phyloP scores from a whole-genome alignment of 1,140 invertebrate genomes.

The Rhynchophorus ferrugineus region DNA sequence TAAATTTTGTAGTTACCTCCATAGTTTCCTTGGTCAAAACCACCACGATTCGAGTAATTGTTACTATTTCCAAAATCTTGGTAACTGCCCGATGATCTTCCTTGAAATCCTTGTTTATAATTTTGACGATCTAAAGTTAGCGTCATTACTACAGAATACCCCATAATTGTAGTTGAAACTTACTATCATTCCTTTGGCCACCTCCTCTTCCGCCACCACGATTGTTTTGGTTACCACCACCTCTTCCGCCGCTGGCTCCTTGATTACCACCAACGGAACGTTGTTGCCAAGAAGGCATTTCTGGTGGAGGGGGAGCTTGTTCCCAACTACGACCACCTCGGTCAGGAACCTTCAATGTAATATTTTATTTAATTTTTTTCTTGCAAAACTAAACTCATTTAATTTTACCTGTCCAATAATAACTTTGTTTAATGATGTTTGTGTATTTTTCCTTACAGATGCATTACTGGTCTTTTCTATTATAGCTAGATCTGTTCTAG shows the following conservation, averaged over 20 bases:
- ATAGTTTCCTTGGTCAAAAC: slow-evolving; percentile 7
- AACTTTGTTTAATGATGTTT: slow-evolving; percentile 75
- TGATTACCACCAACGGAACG: slow-evolving; percentile 31
- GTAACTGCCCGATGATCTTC: slow-evolving; percentile 1
- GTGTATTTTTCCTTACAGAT: slow-evolving; percentile 69
- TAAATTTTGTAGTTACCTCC: background rate
- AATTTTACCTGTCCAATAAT: slow-evolving; percentile 65
- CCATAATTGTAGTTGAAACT: background rate
- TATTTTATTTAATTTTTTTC: background rate
- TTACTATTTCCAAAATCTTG: slow-evolving; percentile 1
- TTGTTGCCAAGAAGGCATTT: slow-evolving; percentile 91
- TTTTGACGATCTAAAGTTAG: slow-evolving; percentile 5
- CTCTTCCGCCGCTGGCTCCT: slow-evolving; percentile 22
- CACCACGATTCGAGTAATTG: slow-evolving; percentile 3
- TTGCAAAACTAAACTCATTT: background rate
- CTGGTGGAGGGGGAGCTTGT: slow-evolving; percentile 83
- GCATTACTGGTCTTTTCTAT: slow-evolving; percentile 85
- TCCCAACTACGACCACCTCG: slow-evolving; percentile 84
- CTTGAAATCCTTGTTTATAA: slow-evolving; percentile 13
- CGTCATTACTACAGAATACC: background rate
- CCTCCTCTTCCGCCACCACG: slow-evolving; percentile 10
- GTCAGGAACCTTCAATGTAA: slow-evolving; percentile 59
- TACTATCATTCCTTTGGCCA: background rate
- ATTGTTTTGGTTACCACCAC: slow-evolving; percentile 12
- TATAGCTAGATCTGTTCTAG: slow-evolving; percentile 70